Percentiles rank a stretch among this genome's conserved stretches.
Evolutionary conservation across 2,113 vertebrate genomes (phyloP).

Genomic region (Upupa epops): DNA sequence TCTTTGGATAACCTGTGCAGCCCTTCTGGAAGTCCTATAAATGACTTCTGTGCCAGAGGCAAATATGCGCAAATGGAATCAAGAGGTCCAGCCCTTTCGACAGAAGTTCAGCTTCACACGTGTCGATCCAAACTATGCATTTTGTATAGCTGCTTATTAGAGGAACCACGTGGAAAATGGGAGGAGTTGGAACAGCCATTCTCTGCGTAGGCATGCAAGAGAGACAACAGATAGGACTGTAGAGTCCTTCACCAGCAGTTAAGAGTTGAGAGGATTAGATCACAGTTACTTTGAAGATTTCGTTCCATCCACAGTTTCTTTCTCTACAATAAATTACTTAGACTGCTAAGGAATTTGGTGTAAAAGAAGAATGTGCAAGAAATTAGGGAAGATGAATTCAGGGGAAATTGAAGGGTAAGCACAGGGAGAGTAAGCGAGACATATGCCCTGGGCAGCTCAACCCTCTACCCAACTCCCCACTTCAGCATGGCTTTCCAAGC

Average conservation of each 20-base stretch:
- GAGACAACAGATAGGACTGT: background rate
- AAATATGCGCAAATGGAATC: conserved; percentile 28
- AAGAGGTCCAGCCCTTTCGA: conserved; percentile 2
- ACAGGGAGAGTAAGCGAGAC: background rate
- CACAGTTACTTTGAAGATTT: background rate
- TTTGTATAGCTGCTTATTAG: background rate
- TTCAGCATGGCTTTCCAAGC: background rate
- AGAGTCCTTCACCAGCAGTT: background rate
- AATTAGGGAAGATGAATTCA: conserved; percentile 2
- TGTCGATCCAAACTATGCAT: background rate
- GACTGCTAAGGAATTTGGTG: background rate
- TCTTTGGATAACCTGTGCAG: conserved; percentile 29
- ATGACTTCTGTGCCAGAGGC: background rate
- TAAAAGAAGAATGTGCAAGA: background rate
- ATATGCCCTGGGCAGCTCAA: background rate
- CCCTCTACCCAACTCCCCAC: background rate
- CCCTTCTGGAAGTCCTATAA: conserved; percentile 31
- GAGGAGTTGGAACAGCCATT: background rate
- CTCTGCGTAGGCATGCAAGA: background rate
- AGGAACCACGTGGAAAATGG: background rate
- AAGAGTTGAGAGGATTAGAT: background rate
- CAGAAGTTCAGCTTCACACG: conserved; percentile 6
- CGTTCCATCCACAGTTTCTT: background rate
- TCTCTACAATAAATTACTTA: background rate
- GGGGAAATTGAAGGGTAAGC: background rate